These are phyloP conservation scores for Sebastes oblongus DNA, from an alignment of 2,797 vertebrate species.

Conservation along the genomic window DNA sequence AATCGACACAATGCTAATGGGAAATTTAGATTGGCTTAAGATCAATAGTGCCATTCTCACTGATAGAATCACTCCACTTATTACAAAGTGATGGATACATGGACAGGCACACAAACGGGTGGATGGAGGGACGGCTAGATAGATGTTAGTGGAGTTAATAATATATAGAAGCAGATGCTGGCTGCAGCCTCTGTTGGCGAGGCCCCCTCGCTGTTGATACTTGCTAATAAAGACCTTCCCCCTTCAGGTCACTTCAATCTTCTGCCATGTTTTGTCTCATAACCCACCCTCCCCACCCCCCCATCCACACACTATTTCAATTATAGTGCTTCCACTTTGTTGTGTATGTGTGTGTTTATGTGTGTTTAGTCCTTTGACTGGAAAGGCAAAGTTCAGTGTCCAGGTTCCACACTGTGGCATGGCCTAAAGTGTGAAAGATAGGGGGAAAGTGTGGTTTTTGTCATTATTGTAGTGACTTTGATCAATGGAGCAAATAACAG, in stretches of 20 bases:
- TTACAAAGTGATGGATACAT: background rate
- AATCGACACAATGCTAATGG: slow-evolving; percentile 11
- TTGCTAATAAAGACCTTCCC: slow-evolving; percentile 59
- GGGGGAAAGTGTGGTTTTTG: slow-evolving; percentile 36
- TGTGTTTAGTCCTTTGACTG: slow-evolving; percentile 28
- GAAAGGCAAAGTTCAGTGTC: slow-evolving; percentile 33
- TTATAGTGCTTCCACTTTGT: background rate
- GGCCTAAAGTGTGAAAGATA: slow-evolving; percentile 18
- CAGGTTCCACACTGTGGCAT: slow-evolving; percentile 32
- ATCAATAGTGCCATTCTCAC: slow-evolving; percentile 37
- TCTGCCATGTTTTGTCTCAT: slow-evolving; percentile 59
- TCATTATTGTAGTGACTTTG: slow-evolving; percentile 64
- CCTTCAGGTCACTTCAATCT: slow-evolving; percentile 63
- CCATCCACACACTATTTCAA: background rate
- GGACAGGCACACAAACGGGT: background rate
- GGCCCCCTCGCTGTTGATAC: slow-evolving; percentile 20
- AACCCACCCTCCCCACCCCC: background rate
- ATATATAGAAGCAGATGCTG: slow-evolving; percentile 61
- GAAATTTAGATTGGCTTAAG: slow-evolving; percentile 3
- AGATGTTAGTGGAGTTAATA: slow-evolving; percentile 11
- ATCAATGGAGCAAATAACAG: slow-evolving; percentile 66
- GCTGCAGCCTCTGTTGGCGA: slow-evolving; percentile 37
- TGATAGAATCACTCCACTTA: background rate
- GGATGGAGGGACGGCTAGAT: background rate
- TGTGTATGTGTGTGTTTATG: background rate